These are phyloP conservation scores for Apodemia zela DNA, from an alignment of 2,888 invertebrate genomes.

Conservation along the genomic window DNA sequence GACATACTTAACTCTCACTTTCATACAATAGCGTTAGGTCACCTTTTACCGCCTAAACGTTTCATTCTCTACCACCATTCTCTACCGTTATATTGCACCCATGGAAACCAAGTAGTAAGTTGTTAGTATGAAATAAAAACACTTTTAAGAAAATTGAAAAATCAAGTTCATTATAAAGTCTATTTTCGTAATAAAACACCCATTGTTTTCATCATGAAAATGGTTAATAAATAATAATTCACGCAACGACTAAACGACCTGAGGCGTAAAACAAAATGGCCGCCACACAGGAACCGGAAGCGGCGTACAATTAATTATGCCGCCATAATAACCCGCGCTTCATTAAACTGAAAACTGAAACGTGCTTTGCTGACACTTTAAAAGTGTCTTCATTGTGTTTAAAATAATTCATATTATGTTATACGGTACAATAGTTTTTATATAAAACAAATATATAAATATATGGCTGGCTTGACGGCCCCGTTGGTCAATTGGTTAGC, in stretches of 20 bases:
- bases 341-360: slow-evolving; percentile 30
- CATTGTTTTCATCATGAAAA: slow-evolving; percentile 15
- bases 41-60: too few relatives aligned
- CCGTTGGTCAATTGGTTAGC: too few relatives aligned
- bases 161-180: not conserved
- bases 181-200: not conserved
- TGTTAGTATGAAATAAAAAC: too few relatives aligned
- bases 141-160: too few relatives aligned
- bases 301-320: slow-evolving; percentile 33
- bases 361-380: slow-evolving; percentile 25
- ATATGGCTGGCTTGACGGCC: too few relatives aligned
- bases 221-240: slow-evolving; percentile 16
- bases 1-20: too few relatives aligned
- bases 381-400: slow-evolving; percentile 23
- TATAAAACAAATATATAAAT: too few relatives aligned
- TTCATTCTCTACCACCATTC: too few relatives aligned
- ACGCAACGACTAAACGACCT: slow-evolving; percentile 12
- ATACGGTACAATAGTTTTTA: slow-evolving; percentile 8
- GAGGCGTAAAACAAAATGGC: slow-evolving; percentile 29
- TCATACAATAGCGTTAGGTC: too few relatives aligned
- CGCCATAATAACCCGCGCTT: slow-evolving; percentile 31
- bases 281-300: slow-evolving; percentile 29
- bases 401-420: not conserved
- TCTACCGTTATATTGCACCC: too few relatives aligned
- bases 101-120: too few relatives aligned